phyloP scores from a whole-genome alignment of 53 echinoderm and acorn worm genomes.

The Henricia sp. region DNA sequence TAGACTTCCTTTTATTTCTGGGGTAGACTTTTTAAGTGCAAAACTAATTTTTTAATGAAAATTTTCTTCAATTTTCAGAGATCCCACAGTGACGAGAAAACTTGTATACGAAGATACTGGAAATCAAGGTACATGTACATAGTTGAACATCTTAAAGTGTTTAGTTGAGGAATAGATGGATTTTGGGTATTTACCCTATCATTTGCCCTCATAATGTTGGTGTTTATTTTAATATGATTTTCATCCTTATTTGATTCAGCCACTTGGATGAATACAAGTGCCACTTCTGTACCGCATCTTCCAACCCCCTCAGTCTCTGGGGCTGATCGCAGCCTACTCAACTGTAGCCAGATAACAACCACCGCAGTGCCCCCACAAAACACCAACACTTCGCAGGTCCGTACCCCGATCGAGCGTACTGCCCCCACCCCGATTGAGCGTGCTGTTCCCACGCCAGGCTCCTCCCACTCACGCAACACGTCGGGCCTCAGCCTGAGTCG shows the following conservation, averaged over 20 bases:
- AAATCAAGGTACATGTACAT: constrained; percentile 26
- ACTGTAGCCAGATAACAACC: constrained; percentile 3
- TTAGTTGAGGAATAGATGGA: no score
- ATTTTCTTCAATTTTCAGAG: constrained; percentile 18
- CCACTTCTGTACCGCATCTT: background rate
- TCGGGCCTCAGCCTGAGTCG: constrained; percentile 45
- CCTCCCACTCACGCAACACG: constrained; percentile 34
- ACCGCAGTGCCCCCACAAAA: background rate
- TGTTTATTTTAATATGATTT: no score
- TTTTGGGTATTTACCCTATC: no score
- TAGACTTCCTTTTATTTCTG: no score
- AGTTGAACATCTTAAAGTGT: no score
- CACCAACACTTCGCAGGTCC: background rate
- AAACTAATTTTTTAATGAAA: no score
- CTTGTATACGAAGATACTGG: constrained; percentile 60
- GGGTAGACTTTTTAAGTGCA: no score
- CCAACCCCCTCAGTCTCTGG: constrained; percentile 4
- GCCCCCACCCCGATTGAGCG: background rate
- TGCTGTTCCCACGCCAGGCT: constrained; percentile 17
- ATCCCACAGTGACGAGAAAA: constrained; percentile 59
- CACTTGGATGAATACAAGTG: background rate
- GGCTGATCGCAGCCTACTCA: background rate
- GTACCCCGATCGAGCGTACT: constrained; percentile 31
- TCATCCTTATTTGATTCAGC: no score
- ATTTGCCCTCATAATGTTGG: no score